Percentiles rank a stretch among this genome's conserved stretches.
Evolutionary conservation across 2,113 vertebrate genomes (phyloP).

Genomic region (Epinephelus cyanopodus): DNA sequence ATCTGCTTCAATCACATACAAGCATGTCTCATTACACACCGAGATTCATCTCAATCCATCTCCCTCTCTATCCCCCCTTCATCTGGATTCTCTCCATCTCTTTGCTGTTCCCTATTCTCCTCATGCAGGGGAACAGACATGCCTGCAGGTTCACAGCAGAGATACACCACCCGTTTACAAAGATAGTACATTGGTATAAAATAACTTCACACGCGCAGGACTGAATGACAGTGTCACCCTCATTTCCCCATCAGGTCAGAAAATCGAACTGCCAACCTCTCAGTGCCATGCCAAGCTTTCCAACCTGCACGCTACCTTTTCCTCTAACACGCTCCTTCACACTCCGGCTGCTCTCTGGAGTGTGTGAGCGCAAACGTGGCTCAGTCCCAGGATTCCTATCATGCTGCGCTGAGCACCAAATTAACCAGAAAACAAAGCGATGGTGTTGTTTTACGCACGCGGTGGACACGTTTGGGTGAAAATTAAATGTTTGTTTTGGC

Average conservation of each 20-base stretch:
- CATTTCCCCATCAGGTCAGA: neutral
- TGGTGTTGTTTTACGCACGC: constrained; percentile 17
- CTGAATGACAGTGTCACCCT: neutral
- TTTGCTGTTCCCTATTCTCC: neutral
- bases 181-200: neutral
- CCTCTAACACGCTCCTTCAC: neutral
- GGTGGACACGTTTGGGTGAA: neutral
- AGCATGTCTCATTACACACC: constrained; percentile 7
- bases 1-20: constrained; percentile 25
- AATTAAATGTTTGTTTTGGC: neutral
- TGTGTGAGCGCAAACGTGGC: neutral
- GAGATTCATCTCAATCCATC: neutral
- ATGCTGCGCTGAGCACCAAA: constrained; percentile 38
- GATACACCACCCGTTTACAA: neutral
- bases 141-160: neutral
- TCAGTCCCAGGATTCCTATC: neutral
- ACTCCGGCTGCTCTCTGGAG: constrained; percentile 16
- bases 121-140: neutral
- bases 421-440: constrained; percentile 18
- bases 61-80: neutral
- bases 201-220: neutral
- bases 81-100: neutral
- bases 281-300: neutral
- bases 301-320: neutral
- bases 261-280: neutral